phyloP scores from a whole-genome alignment of 1,140 invertebrate species.

The Ridgeia piscesae region DNA sequence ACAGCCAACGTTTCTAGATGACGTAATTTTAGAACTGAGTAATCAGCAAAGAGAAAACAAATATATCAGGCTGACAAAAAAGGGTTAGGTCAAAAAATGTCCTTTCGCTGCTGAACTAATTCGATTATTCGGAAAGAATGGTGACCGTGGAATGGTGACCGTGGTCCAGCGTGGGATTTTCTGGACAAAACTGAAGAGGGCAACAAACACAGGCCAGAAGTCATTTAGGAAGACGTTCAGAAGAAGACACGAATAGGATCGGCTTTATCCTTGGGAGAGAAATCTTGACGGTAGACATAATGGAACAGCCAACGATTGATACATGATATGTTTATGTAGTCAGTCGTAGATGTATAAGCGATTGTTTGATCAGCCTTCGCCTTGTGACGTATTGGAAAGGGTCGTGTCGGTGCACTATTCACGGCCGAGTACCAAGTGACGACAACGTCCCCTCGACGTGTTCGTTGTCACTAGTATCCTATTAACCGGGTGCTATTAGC shows the following conservation, averaged over 20 bases:
- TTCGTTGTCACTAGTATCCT: neutral
- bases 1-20: too few species aligned
- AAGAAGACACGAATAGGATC: neutral
- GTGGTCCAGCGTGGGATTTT: too few species aligned
- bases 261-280: neutral
- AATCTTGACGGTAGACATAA: neutral
- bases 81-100: too few species aligned
- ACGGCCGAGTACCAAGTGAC: neutral
- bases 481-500: neutral
- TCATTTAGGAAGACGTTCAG: neutral
- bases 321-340: neutral
- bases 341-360: neutral
- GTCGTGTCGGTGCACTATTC: neutral
- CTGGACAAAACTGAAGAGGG: neutral
- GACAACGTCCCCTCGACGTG: neutral
- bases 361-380: neutral
- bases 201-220: neutral
- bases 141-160: neutral
- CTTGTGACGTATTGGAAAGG: neutral
- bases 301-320: neutral
- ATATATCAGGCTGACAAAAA: too few species aligned
- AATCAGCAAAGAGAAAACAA: too few species aligned
- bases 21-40: too few species aligned
- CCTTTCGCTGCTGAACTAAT: too few species aligned
- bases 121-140: neutral